These are phyloP conservation scores for Xylocopa sonorina DNA, from an alignment of 1,140 invertebrate genomes.

Conservation along the genomic window DNA sequence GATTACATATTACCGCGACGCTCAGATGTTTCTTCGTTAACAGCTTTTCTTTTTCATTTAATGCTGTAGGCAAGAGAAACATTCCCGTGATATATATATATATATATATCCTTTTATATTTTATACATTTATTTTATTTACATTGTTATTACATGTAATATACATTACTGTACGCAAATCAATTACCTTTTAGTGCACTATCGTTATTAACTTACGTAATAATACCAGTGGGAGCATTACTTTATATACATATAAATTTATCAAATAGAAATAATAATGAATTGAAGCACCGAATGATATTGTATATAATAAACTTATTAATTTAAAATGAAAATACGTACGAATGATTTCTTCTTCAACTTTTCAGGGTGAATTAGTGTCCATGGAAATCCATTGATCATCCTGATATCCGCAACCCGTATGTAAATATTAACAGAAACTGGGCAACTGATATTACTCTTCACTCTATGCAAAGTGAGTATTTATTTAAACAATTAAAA, in stretches of 20 bases:
- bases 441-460: background rate
- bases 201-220: slow-evolving; percentile 43
- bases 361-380: slow-evolving; percentile 36
- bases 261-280: slow-evolving; percentile 16
- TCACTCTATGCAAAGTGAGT: slow-evolving; percentile 27
- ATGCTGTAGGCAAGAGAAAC: slow-evolving; percentile 11
- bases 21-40: slow-evolving; percentile 49
- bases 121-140: slow-evolving; percentile 67
- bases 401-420: background rate
- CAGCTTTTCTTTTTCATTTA: background rate
- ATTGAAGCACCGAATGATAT: background rate
- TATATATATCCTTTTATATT: slow-evolving; percentile 22
- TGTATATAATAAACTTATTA: background rate
- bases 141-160: slow-evolving; percentile 61
- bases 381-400: slow-evolving; percentile 17
- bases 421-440: slow-evolving; percentile 12
- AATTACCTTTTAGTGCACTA: slow-evolving; percentile 58
- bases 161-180: slow-evolving; percentile 43
- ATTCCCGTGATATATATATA: background rate
- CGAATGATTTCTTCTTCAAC: slow-evolving; percentile 8
- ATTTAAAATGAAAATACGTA: background rate
- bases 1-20: slow-evolving; percentile 11
- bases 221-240: slow-evolving; percentile 60
- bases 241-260: slow-evolving; percentile 46
- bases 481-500: slow-evolving; percentile 49